Evolutionary conservation across 2,113 vertebrate species (phyloP).

Genomic region (Leucoraja erinaceus): DNA sequence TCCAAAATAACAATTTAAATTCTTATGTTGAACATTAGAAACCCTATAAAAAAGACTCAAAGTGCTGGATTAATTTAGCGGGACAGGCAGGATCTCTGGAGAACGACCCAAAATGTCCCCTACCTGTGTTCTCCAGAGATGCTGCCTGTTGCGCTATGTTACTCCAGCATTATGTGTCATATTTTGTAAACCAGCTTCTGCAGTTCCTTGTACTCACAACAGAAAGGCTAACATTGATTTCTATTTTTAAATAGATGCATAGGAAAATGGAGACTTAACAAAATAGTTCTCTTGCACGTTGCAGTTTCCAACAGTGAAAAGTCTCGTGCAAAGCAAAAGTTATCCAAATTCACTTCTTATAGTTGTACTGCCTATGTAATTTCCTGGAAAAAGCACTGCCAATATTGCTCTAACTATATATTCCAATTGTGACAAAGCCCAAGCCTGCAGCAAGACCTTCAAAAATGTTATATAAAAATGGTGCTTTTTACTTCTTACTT

Average conservation of each 20-base stretch:
- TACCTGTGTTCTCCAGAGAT: too few relatives aligned
- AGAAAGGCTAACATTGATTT: neutral
- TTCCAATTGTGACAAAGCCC: neutral
- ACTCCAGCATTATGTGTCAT: too few relatives aligned
- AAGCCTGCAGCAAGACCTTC: neutral
- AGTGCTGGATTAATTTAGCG: too few relatives aligned
- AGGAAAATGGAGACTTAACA: neutral
- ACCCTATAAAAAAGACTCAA: too few relatives aligned
- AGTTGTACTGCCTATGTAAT: neutral
- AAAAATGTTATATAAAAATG: neutral
- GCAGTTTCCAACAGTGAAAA: neutral
- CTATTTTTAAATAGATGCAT: neutral
- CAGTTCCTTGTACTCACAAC: too few relatives aligned
- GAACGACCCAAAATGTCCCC: too few relatives aligned
- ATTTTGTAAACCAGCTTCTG: too few relatives aligned
- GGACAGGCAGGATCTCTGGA: too few relatives aligned
- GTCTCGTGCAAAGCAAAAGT: neutral
- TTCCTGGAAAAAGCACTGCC: neutral
- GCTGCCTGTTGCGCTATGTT: too few relatives aligned
- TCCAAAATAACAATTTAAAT: neutral
- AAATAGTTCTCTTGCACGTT: neutral
- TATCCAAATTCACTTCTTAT: neutral
- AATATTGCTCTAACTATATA: neutral
- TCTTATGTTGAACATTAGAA: neutral
- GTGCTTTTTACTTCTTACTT: neutral